Conservation (phyloP, 1,140 invertebrate species). For the Ditylenchus dipsaci region DNA sequence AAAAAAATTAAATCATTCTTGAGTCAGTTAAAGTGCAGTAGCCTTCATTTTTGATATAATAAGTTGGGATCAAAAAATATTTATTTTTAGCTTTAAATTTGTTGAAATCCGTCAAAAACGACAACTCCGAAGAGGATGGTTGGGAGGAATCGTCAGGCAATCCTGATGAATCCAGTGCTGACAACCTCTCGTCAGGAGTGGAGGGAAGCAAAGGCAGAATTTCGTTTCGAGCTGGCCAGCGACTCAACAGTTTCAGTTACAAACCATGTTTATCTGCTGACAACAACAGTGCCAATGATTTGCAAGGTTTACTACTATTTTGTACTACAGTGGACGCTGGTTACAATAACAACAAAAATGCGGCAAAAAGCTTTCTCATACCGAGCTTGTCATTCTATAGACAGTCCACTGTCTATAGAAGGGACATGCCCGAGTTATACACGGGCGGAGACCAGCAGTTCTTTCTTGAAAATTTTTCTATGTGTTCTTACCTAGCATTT, state of each 20-base stretch:
- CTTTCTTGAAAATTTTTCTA: too few relatives aligned
- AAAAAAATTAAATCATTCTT: too few relatives aligned
- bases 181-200: background rate
- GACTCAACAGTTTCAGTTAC: slow-evolving; percentile 31
- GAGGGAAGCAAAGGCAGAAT: slow-evolving; percentile 28
- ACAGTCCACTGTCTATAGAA: too few relatives aligned
- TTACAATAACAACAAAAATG: too few relatives aligned
- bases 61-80: too few relatives aligned
- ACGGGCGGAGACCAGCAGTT: too few relatives aligned
- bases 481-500: too few relatives aligned
- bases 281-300: background rate
- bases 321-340: too few relatives aligned
- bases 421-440: too few relatives aligned
- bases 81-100: slow-evolving; percentile 44
- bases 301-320: slow-evolving; percentile 1
- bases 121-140: slow-evolving; percentile 30
- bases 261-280: slow-evolving; percentile 38
- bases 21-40: too few relatives aligned
- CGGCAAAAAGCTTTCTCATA: background rate
- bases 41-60: too few relatives aligned
- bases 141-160: slow-evolving; percentile 36
- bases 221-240: slow-evolving; percentile 35
- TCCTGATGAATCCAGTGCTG: slow-evolving; percentile 25
- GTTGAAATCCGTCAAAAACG: slow-evolving; percentile 34
- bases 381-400: background rate